Conservation (phyloP, 2,113 vertebrate species). For the Columbina picui region DNA sequence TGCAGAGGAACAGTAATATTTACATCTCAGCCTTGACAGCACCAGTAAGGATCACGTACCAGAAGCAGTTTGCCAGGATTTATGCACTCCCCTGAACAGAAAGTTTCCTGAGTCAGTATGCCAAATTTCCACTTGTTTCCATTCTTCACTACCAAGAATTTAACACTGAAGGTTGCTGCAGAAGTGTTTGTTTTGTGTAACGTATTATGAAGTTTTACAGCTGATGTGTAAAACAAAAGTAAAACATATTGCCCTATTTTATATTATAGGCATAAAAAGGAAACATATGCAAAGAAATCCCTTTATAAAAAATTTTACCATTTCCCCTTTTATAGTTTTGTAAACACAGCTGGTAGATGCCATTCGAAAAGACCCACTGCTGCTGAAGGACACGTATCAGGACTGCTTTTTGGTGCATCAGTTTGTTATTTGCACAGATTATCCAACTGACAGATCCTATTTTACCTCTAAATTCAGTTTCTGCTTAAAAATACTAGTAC, state of each 20-base stretch:
- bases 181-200: neutral
- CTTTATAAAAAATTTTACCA: neutral
- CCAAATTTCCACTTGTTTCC: neutral
- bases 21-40: conserved; percentile 18
- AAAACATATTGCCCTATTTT: neutral
- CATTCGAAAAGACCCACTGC: neutral
- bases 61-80: conserved; percentile 35
- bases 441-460: neutral
- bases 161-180: neutral
- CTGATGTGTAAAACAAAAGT: neutral
- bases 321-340: neutral
- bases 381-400: neutral
- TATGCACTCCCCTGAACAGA: neutral
- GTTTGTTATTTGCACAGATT: neutral
- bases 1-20: neutral
- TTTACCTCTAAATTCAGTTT: neutral
- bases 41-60: neutral
- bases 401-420: neutral
- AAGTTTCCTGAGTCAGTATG: neutral
- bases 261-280: neutral
- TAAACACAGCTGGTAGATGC: neutral
- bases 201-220: neutral
- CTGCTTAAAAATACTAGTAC: neutral
- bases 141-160: neutral
- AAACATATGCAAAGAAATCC: neutral